Conservation (phyloP, 2,888 invertebrate species). For the Drosophila differens region DNA sequence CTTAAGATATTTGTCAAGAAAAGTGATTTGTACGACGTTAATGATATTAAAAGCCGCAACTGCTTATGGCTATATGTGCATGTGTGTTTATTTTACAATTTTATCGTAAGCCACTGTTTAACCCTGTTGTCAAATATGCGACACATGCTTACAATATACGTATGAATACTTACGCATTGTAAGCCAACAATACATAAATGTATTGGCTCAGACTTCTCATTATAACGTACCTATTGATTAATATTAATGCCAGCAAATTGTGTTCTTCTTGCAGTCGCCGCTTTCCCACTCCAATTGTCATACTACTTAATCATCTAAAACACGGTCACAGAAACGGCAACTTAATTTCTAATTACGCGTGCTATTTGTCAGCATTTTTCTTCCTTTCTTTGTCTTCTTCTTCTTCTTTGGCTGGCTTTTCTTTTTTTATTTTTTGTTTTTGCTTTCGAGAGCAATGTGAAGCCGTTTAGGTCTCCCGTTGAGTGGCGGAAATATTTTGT, state of each 20-base stretch:
- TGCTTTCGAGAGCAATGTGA: slow-evolving; percentile 29
- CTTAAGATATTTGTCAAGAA: neutral
- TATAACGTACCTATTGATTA: slow-evolving; percentile 21
- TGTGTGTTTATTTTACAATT: neutral
- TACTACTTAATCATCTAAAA: slow-evolving; percentile 68
- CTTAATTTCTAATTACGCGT: slow-evolving; percentile 81
- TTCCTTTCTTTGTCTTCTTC: slow-evolving; percentile 2
- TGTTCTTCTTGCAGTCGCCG: slow-evolving; percentile 1
- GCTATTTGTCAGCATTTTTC: slow-evolving; percentile 74
- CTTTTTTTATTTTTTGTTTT: slow-evolving; percentile 5
- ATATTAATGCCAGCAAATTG: slow-evolving; percentile 9
- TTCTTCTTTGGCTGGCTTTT: slow-evolving; percentile 1
- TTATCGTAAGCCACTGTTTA: neutral
- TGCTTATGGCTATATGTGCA: neutral
- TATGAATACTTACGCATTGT: neutral
- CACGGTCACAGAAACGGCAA: slow-evolving; percentile 49
- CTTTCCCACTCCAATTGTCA: slow-evolving; percentile 63
- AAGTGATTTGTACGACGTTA: neutral
- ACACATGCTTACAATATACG: neutral
- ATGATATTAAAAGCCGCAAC: neutral
- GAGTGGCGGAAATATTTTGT: slow-evolving; percentile 78
- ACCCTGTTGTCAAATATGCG: neutral
- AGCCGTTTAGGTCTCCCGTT: slow-evolving; percentile 49
- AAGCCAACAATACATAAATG: neutral
- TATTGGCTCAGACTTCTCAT: neutral